Evolutionary conservation across 2,797 vertebrate genomes (phyloP).

Genomic region (Ibycter americanus): DNA sequence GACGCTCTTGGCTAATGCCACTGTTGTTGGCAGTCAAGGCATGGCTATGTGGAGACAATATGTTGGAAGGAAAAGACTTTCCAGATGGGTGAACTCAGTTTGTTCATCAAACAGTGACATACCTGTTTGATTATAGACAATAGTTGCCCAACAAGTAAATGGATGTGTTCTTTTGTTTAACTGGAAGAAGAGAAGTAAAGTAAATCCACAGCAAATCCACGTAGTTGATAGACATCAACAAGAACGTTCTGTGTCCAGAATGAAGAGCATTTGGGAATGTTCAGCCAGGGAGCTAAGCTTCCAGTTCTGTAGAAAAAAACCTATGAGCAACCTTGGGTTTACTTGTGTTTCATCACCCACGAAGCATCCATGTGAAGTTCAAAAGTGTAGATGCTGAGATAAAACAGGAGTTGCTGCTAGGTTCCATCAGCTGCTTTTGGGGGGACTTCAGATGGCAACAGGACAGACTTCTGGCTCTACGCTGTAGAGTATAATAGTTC

Average conservation of each 20-base stretch:
- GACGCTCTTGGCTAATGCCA: not conserved
- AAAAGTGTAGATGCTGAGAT: not conserved
- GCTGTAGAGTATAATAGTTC: not conserved
- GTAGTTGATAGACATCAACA: not conserved
- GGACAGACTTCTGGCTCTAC: not conserved
- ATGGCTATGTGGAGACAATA: not conserved
- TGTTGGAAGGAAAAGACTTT: not conserved
- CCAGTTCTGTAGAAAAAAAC: not conserved
- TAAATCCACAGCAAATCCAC: not conserved
- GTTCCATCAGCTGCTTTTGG: not conserved
- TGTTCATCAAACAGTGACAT: not conserved
- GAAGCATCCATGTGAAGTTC: not conserved
- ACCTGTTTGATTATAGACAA: constrained; percentile 11
- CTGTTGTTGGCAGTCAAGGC: not conserved
- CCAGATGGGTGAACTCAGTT: not conserved
- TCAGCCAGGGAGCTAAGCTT: not conserved
- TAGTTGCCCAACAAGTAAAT: not conserved
- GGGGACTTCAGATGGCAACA: not conserved
- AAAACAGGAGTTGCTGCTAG: not conserved
- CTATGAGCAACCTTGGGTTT: not conserved
- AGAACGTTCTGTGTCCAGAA: not conserved
- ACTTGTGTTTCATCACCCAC: not conserved
- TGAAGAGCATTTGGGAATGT: not conserved
- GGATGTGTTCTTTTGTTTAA: not conserved
- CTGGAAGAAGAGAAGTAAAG: not conserved